Evolutionary conservation across 2,797 vertebrate species (phyloP).

Genomic region (Phoebastria nigripes): DNA sequence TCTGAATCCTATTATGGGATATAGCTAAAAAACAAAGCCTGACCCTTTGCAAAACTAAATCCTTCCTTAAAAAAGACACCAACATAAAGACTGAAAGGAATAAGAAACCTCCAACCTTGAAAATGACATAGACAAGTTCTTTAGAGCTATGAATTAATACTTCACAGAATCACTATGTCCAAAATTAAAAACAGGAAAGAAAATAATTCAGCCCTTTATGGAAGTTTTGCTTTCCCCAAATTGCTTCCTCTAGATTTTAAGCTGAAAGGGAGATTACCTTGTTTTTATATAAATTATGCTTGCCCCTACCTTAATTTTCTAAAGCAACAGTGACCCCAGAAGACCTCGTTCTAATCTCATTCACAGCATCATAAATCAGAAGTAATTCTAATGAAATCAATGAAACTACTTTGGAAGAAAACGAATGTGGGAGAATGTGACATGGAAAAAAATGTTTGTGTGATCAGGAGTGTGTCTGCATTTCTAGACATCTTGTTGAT

Average conservation of each 20-base stretch:
- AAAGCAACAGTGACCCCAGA: neutral
- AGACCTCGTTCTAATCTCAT: neutral
- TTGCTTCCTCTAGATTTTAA: neutral
- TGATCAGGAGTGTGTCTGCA: neutral
- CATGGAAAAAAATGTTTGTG: neutral
- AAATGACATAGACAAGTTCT: neutral
- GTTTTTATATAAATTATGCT: neutral
- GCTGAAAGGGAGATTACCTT: neutral
- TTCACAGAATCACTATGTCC: neutral
- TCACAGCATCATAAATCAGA: neutral
- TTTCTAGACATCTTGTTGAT: neutral
- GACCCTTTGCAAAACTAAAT: neutral
- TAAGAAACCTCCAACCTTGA: neutral
- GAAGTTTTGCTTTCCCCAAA: neutral
- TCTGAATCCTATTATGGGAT: neutral
- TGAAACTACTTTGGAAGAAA: neutral
- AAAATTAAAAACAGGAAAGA: neutral
- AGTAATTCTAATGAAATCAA: neutral
- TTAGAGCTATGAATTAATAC: neutral
- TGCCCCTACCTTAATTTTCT: neutral
- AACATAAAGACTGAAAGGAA: neutral
- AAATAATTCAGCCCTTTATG: neutral
- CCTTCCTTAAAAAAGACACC: neutral
- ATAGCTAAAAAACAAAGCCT: neutral
- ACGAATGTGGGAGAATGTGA: neutral